phyloP scores from a whole-genome alignment of 2,888 invertebrate species.

The Hofmannophila pseudospretella region DNA sequence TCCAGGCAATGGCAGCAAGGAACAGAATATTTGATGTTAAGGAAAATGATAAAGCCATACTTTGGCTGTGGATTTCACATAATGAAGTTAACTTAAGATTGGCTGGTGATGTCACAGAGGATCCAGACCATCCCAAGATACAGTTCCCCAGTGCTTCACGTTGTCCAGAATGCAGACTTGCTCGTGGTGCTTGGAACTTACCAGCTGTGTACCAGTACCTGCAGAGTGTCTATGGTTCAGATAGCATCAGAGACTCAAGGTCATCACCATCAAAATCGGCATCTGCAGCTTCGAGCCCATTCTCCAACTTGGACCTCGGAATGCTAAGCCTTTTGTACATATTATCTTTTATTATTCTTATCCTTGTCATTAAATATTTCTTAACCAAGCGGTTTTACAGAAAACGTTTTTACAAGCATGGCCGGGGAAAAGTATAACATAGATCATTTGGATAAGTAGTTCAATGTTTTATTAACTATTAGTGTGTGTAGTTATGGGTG shows the following conservation, averaged over 20 bases:
- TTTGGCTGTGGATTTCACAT: slow-evolving; percentile 97
- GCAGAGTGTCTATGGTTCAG: slow-evolving; percentile 62
- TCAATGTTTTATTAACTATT: background rate
- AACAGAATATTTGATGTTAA: slow-evolving; percentile 83
- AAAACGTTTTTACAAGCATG: slow-evolving; percentile 85
- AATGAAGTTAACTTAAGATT: slow-evolving; percentile 95
- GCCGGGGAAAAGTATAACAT: slow-evolving; percentile 83
- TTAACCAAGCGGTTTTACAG: slow-evolving; percentile 82
- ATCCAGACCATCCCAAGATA: slow-evolving; percentile 91
- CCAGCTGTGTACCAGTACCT: slow-evolving; percentile 81
- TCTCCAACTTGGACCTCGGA: slow-evolving; percentile 84
- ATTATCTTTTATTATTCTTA: slow-evolving; percentile 84
- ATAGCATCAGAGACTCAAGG: slow-evolving; percentile 39
- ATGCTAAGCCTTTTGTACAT: slow-evolving; percentile 87
- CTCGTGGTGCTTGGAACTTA: slow-evolving; percentile 79
- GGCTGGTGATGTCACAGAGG: slow-evolving; percentile 91
- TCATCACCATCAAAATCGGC: slow-evolving; percentile 32
- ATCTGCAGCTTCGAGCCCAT: slow-evolving; percentile 58
- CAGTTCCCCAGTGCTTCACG: slow-evolving; percentile 87
- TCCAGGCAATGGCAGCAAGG: slow-evolving; percentile 88
- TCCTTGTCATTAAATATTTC: slow-evolving; percentile 87
- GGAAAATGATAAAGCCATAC: slow-evolving; percentile 84
- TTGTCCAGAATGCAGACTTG: slow-evolving; percentile 83
- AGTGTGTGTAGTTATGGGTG: background rate
- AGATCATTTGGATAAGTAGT: background rate